Percentiles rank a stretch among this genome's conserved stretches.
phyloP scores from a whole-genome alignment of 2,113 vertebrate genomes.

The Athene cunicularia region DNA sequence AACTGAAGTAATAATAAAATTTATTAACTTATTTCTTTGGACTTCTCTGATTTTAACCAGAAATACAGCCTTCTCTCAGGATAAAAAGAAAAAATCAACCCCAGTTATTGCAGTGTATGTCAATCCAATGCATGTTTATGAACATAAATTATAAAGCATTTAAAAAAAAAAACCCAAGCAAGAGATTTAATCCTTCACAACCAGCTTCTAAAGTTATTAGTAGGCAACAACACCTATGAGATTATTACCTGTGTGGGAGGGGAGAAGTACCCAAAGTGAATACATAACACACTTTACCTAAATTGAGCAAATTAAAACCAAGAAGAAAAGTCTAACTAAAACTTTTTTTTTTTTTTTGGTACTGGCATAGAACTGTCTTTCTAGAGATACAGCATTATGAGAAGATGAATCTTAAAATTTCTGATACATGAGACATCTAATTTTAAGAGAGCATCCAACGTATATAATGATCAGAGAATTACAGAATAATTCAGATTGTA shows the following conservation, averaged over 20 bases:
- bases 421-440: accelerated
- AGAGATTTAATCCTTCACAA: background rate
- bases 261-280: background rate
- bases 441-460: background rate
- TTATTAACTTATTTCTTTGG: background rate
- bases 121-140: background rate
- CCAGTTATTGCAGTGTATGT: background rate
- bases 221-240: background rate
- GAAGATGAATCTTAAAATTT: background rate
- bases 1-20: background rate
- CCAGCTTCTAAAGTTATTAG: background rate
- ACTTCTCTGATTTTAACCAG: background rate
- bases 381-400: background rate
- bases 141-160: background rate
- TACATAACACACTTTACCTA: background rate
- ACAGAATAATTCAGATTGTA: background rate
- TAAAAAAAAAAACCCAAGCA: background rate
- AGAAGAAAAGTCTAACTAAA: background rate
- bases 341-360: background rate
- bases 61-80: background rate
- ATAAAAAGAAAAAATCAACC: background rate
- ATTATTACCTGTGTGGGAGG: background rate
- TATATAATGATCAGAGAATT: background rate
- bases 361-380: background rate
- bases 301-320: background rate